Evolutionary conservation across 2,797 vertebrate genomes (phyloP).

Genomic region (Agapornis canus): DNA sequence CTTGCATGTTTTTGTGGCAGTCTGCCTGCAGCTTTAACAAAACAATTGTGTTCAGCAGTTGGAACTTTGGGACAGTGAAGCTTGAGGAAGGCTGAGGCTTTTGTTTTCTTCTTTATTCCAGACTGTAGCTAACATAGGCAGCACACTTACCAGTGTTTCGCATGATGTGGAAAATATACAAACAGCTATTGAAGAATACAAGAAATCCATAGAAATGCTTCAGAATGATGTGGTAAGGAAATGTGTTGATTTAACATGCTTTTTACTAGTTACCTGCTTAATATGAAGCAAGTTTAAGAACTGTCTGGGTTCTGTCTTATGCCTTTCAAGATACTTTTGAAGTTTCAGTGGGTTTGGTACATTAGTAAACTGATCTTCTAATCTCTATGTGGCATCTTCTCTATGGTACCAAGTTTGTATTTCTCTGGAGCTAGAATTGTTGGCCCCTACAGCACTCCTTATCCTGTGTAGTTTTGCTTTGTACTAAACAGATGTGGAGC

Average conservation of each 20-base stretch:
- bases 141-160: constrained; percentile 92
- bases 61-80: not conserved
- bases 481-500: not conserved
- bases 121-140: constrained; percentile 96
- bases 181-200: constrained; percentile 85
- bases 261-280: not conserved
- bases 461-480: not conserved
- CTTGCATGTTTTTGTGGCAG: rapidly evolving
- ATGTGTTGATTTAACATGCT: not conserved
- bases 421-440: not conserved
- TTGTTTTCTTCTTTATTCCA: constrained; percentile 63
- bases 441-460: not conserved
- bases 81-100: not conserved
- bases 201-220: constrained; percentile 79
- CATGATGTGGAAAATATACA: constrained; percentile 92
- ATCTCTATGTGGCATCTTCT: not conserved
- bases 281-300: not conserved
- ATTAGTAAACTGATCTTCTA: not conserved
- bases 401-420: not conserved
- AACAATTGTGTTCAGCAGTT: not conserved
- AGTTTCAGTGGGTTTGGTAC: not conserved
- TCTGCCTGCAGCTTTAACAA: not conserved
- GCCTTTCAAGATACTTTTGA: not conserved
- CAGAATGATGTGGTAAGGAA: constrained; percentile 78
- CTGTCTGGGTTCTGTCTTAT: not conserved